Conservation (phyloP, 92 coral and sea anemone genomes). For the Umimayanthus kanabou region DNA sequence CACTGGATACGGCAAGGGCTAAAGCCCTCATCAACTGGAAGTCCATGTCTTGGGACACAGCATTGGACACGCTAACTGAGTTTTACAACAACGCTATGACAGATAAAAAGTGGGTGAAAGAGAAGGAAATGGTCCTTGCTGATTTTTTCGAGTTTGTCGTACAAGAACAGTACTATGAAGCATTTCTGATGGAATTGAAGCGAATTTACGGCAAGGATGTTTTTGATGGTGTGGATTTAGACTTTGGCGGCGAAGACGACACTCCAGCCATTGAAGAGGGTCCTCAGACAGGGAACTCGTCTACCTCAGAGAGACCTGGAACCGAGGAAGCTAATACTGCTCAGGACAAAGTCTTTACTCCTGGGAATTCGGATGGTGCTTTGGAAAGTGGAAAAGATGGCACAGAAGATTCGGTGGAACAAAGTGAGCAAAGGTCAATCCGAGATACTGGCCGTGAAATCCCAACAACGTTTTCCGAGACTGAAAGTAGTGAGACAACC, state of each 20-base stretch:
- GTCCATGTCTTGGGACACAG: conserved; percentile 85
- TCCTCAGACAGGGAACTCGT: not conserved
- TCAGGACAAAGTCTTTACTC: not conserved
- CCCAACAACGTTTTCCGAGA: not conserved
- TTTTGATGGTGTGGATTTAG: conserved; percentile 80
- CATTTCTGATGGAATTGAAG: conserved; percentile 64
- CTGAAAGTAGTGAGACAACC: not conserved
- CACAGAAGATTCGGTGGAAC: not conserved
- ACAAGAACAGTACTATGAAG: conserved; percentile 73
- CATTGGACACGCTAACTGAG: conserved; percentile 60
- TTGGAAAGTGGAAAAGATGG: not conserved
- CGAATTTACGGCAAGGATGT: conserved; percentile 83
- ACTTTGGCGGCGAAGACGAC: conserved; percentile 74
- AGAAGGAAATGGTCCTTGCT: conserved; percentile 89
- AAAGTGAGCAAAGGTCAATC: too few relatives aligned
- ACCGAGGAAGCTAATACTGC: not conserved
- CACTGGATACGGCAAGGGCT: conserved; percentile 81
- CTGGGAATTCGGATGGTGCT: not conserved
- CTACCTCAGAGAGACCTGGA: not conserved
- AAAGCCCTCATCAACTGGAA: conserved; percentile 79
- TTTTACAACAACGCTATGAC: conserved; percentile 91
- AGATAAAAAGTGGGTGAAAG: conserved; percentile 56
- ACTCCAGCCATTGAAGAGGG: conserved; percentile 75
- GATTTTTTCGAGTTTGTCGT: conserved; percentile 84
- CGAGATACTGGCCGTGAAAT: not conserved